Conservation (phyloP, 2,113 vertebrate genomes). For the Madoqua kirkii region DNA sequence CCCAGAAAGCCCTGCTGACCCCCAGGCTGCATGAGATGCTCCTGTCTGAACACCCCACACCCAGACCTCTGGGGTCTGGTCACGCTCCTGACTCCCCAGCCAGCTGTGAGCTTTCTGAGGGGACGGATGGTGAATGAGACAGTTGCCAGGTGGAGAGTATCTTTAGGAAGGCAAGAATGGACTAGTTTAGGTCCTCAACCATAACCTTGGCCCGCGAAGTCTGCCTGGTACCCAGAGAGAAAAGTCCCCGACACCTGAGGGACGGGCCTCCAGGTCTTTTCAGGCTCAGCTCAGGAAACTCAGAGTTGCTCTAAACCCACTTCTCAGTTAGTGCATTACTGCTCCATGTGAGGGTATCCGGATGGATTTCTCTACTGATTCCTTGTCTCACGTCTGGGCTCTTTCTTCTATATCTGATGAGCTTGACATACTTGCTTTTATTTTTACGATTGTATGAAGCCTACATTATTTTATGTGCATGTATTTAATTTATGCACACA, state of each 20-base stretch:
- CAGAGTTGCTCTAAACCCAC: not conserved
- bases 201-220: not conserved
- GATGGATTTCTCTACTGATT: not conserved
- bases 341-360: rapidly evolving
- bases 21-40: not conserved
- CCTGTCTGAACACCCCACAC: not conserved
- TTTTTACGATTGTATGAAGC: not conserved
- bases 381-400: not conserved
- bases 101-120: not conserved
- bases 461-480: not conserved
- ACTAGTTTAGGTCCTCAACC: not conserved
- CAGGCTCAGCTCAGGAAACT: not conserved
- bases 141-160: not conserved
- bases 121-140: not conserved
- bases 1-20: not conserved
- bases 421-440: not conserved
- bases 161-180: not conserved
- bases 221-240: not conserved
- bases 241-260: rapidly evolving
- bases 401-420: not conserved
- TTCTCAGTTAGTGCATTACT: not conserved
- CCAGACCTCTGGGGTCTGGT: not conserved
- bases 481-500: not conserved
- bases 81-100: not conserved
- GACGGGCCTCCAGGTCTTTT: not conserved